Evolutionary conservation across 1,140 invertebrate genomes (phyloP).

Genomic region (Schlechtendalia chinensis): DNA sequence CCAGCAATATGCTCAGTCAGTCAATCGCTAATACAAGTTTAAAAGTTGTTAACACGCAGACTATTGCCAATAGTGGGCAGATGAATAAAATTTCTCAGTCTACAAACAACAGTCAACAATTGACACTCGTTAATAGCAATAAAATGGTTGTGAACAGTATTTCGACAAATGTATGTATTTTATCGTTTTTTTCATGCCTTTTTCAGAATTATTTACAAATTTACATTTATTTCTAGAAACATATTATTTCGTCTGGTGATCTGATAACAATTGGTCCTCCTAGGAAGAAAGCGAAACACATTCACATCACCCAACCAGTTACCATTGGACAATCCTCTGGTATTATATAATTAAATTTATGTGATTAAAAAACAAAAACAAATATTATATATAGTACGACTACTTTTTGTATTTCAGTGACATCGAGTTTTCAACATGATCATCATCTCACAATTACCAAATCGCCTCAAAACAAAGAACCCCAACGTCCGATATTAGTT

Average conservation of each 20-base stretch:
- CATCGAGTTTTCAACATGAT: slow-evolving; percentile 26
- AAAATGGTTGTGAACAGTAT: slow-evolving; percentile 23
- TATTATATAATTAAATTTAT: not conserved
- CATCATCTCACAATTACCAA: slow-evolving; percentile 18
- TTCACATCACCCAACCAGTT: slow-evolving; percentile 31
- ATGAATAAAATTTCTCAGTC: slow-evolving; percentile 10
- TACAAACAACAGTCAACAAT: slow-evolving; percentile 15
- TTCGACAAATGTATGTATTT: slow-evolving; percentile 21
- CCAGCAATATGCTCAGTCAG: not conserved
- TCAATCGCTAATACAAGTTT: not conserved
- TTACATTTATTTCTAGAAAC: slow-evolving; percentile 33
- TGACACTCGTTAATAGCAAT: slow-evolving; percentile 2
- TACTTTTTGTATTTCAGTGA: slow-evolving; percentile 11
- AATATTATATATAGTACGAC: not conserved
- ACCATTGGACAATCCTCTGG: slow-evolving; percentile 17
- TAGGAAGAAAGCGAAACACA: slow-evolving; percentile 23
- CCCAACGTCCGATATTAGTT: slow-evolving; percentile 34
- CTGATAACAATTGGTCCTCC: slow-evolving; percentile 8
- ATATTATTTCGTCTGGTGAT: slow-evolving; percentile 13
- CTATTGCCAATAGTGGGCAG: not conserved
- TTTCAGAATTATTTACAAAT: not conserved
- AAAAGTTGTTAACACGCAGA: too few species aligned
- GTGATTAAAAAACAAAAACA: too few species aligned
- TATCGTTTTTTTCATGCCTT: not conserved
- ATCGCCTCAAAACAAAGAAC: slow-evolving; percentile 26